A percentile compares a stretch with the other conserved stretches of the same genome.
phyloP scores from a whole-genome alignment of 2,797 vertebrate species.

The Melanotaenia trifasciata region DNA sequence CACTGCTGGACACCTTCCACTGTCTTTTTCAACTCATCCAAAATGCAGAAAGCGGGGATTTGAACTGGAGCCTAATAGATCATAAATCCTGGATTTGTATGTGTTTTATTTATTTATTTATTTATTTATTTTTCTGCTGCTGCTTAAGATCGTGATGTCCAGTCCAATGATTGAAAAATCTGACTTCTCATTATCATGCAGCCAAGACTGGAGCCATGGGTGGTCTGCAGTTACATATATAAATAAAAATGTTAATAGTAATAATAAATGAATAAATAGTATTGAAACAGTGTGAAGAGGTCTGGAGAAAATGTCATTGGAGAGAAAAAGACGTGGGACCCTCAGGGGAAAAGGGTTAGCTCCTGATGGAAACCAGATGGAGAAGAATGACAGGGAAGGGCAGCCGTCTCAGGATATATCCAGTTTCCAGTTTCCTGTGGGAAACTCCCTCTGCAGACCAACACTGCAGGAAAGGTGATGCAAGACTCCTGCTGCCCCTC shows the following conservation, averaged over 20 bases:
- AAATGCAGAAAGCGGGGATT: constrained; percentile 23
- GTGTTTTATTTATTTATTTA: no score
- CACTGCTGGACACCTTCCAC: constrained; percentile 9
- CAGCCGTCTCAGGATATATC: constrained; percentile 65
- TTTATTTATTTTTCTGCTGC: not conserved
- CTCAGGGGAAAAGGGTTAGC: constrained; percentile 43
- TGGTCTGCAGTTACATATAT: not conserved
- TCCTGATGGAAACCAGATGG: constrained; percentile 83
- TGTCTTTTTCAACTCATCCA: constrained; percentile 23
- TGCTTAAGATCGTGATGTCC: not conserved
- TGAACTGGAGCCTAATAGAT: constrained; percentile 22
- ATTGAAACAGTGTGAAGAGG: constrained; percentile 13
- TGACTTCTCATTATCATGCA: constrained; percentile 3
- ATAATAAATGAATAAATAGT: not conserved
- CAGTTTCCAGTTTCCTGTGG: constrained; percentile 54
- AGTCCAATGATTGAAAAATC: not conserved
- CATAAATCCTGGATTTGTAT: constrained; percentile 30
- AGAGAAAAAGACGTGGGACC: constrained; percentile 17
- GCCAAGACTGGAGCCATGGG: constrained; percentile 12
- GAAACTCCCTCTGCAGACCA: constrained; percentile 62
- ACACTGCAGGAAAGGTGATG: constrained; percentile 46
- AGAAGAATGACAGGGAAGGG: constrained; percentile 49
- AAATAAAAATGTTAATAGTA: not conserved
- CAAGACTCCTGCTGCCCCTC: constrained; percentile 36
- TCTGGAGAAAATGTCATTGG: not conserved